These are phyloP conservation scores for Chlorops oryzae DNA, from an alignment of 1,140 invertebrate species.

Conservation along the genomic window DNA sequence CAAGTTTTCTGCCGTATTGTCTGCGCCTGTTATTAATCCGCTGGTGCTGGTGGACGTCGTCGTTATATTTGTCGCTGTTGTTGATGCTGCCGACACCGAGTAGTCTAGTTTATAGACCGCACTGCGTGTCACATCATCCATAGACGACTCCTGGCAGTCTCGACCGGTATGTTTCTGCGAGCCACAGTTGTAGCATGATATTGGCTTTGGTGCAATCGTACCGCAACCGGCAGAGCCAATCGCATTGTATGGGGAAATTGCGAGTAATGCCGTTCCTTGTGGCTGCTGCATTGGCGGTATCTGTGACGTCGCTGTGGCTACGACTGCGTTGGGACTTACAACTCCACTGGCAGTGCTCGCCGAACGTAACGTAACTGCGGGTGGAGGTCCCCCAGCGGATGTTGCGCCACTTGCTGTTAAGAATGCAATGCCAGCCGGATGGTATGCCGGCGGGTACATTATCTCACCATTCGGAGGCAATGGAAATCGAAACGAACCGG, in stretches of 20 bases:
- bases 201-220: constrained; percentile 32
- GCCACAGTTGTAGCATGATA: constrained; percentile 70
- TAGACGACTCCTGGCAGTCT: constrained; percentile 79
- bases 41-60: constrained; percentile 2
- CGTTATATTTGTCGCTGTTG: constrained; percentile 3
- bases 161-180: constrained; percentile 67
- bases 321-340: constrained; percentile 3
- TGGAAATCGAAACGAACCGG: constrained; percentile 48
- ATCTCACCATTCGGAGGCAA: constrained; percentile 43
- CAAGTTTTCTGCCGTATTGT: neutral
- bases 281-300: constrained; percentile 52
- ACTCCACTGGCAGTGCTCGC: constrained; percentile 18
- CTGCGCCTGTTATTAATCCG: neutral
- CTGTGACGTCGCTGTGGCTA: constrained; percentile 46
- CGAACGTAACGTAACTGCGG: constrained; percentile 6
- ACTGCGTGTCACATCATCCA: constrained; percentile 76
- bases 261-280: constrained; percentile 29
- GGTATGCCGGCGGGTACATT: constrained; percentile 48
- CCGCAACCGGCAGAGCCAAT: constrained; percentile 47
- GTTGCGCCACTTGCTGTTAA: constrained; percentile 13
- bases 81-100: constrained; percentile 34
- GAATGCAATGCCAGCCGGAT: constrained; percentile 37
- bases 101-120: constrained; percentile 59
- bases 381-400: constrained; percentile 9
- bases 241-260: constrained; percentile 22